phyloP scores from a whole-genome alignment of 2,888 invertebrate species.

The Meta bourneti region DNA sequence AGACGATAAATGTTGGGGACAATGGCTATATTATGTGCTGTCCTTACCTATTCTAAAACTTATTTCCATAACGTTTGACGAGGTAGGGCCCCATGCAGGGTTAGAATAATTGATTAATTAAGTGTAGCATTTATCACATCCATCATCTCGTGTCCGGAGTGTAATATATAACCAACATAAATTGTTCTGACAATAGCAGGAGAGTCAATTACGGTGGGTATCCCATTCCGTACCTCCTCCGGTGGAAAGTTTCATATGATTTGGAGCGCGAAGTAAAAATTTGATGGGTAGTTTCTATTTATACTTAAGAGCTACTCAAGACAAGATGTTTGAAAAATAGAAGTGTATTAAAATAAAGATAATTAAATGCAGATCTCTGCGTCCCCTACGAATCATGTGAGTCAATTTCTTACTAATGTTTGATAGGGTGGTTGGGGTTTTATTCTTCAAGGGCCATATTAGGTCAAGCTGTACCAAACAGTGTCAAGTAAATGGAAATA shows the following conservation, averaged over 20 bases:
- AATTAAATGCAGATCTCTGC: too few relatives aligned
- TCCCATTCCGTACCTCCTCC: neutral
- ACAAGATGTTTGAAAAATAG: too few relatives aligned
- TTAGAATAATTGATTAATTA: constrained; percentile 48
- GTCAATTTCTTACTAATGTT: too few relatives aligned
- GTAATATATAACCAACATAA: constrained; percentile 21
- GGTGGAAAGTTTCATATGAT: neutral
- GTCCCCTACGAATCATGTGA: too few relatives aligned
- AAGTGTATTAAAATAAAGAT: too few relatives aligned
- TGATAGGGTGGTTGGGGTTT: too few relatives aligned
- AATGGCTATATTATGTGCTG: constrained; percentile 40
- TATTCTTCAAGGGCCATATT: too few relatives aligned
- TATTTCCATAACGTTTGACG: constrained; percentile 26
- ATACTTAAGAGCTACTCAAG: too few relatives aligned
- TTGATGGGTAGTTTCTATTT: neutral
- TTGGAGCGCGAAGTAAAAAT: neutral
- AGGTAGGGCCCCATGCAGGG: neutral
- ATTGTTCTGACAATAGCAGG: constrained; percentile 30
- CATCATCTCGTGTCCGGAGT: constrained; percentile 15
- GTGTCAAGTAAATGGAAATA: too few relatives aligned
- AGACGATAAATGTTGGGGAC: neutral
- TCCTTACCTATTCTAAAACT: constrained; percentile 7
- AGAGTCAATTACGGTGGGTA: neutral
- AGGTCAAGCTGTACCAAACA: too few relatives aligned
- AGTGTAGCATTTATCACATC: constrained; percentile 40